Conservation (phyloP, 2,113 vertebrate genomes). For the Festucalex cinctus region DNA sequence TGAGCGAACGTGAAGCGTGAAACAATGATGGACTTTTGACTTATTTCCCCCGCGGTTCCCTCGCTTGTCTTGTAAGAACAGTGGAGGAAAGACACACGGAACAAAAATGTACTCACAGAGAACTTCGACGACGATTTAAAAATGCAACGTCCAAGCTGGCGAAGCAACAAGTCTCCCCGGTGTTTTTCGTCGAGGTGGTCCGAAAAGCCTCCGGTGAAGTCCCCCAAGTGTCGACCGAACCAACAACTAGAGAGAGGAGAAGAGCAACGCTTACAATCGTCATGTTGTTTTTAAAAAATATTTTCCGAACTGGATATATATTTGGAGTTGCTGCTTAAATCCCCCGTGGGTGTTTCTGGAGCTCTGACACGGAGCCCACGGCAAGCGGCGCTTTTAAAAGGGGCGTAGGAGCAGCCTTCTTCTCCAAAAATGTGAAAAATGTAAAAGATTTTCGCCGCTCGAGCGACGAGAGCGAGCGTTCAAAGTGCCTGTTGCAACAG, state of each 20-base stretch:
- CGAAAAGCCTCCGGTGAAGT: conserved; percentile 86
- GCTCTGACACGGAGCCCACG: conserved; percentile 27
- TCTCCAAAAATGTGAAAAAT: conserved; percentile 80
- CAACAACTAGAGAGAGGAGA: conserved; percentile 82
- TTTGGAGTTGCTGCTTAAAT: conserved; percentile 15
- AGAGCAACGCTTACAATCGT: conserved; percentile 80
- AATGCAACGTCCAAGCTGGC: conserved; percentile 62
- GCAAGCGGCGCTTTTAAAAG: conserved; percentile 55
- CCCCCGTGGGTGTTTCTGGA: conserved; percentile 28
- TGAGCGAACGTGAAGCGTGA: conserved; percentile 1
- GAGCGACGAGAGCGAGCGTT: conserved; percentile 65
- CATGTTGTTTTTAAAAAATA: conserved; percentile 76
- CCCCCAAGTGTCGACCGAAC: conserved; percentile 82
- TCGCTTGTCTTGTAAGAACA: conserved; percentile 8
- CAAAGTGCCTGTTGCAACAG: conserved; percentile 76
- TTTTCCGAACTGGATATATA: conserved; percentile 25
- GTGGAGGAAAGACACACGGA: neutral
- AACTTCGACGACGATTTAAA: conserved; percentile 53
- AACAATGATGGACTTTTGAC: conserved; percentile 22
- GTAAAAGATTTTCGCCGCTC: conserved; percentile 74
- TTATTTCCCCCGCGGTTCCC: conserved; percentile 11
- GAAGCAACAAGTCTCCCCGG: conserved; percentile 88
- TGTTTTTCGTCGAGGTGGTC: conserved; percentile 80
- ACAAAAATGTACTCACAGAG: conserved; percentile 67
- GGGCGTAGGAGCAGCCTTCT: conserved; percentile 71